A percentile compares a stretch with the other conserved stretches of the same genome.
phyloP scores from a whole-genome alignment of 2,888 invertebrate species.

The Pyralis farinalis region DNA sequence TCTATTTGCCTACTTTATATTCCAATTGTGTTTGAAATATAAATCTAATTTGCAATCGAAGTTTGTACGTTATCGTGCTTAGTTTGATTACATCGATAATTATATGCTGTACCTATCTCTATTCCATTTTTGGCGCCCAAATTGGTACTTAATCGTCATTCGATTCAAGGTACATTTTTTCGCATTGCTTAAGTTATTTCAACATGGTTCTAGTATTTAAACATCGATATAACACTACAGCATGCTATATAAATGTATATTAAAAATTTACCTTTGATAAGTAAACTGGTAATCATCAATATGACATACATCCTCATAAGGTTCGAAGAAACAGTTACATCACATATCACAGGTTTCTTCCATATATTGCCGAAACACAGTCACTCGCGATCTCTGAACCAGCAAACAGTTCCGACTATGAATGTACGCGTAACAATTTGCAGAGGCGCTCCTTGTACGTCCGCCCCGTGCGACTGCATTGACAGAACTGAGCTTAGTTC shows the following conservation, averaged over 20 bases:
- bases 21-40: no score
- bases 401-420: conserved; percentile 32
- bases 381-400: conserved; percentile 40
- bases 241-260: background rate
- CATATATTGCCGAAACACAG: conserved; percentile 26
- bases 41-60: no score
- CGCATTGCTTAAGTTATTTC: no score
- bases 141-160: conserved; percentile 12
- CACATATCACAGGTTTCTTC: conserved; percentile 57
- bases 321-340: conserved; percentile 53
- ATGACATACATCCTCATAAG: conserved; percentile 69
- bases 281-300: conserved; percentile 58
- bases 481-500: conserved; percentile 52
- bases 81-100: conserved; percentile 2
- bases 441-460: conserved; percentile 27
- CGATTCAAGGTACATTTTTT: no score
- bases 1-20: no score
- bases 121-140: conserved; percentile 24
- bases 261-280: conserved; percentile 59
- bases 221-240: background rate
- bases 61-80: no score
- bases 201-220: no score
- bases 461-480: conserved; percentile 34
- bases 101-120: background rate
- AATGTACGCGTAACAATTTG: conserved; percentile 31